Percentiles rank a stretch among this genome's conserved stretches.
These are phyloP conservation scores for Neodiprion lecontei DNA, from an alignment of 1,140 invertebrate species.

Conservation along the genomic window DNA sequence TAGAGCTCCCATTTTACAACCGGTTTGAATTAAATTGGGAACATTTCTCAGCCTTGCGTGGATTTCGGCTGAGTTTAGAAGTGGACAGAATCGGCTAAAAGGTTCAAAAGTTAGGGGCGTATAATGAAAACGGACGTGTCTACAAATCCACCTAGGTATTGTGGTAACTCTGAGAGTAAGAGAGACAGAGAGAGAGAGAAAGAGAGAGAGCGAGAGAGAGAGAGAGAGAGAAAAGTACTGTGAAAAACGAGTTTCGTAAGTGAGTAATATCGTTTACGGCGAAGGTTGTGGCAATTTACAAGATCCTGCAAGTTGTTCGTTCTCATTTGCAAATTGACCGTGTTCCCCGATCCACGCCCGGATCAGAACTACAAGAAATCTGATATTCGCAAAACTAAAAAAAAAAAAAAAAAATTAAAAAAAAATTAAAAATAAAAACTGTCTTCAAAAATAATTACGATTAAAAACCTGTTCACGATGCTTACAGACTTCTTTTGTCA, in stretches of 20 bases:
- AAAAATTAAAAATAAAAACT: too few species aligned
- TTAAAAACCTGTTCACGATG: too few species aligned
- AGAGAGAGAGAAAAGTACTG: not conserved
- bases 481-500: too few species aligned
- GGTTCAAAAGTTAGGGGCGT: slow-evolving; percentile 1
- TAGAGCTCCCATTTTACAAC: slow-evolving; percentile 41
- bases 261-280: slow-evolving; percentile 7
- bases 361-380: not conserved
- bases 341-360: not conserved
- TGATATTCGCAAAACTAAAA: not conserved
- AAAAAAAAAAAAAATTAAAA: too few species aligned
- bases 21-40: slow-evolving; percentile 59
- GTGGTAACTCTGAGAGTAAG: not conserved
- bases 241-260: not conserved
- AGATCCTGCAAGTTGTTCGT: not conserved
- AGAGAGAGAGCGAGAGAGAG: not conserved
- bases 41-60: slow-evolving; percentile 48
- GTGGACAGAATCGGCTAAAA: slow-evolving; percentile 22
- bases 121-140: slow-evolving; percentile 5
- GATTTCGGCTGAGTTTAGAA: slow-evolving; percentile 29
- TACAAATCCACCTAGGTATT: not conserved
- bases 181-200: too few species aligned
- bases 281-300: not conserved
- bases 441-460: too few species aligned
- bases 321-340: slow-evolving; percentile 2